These are phyloP conservation scores for Hypomecis atomaria DNA, from an alignment of 2,888 invertebrate species.

Conservation along the genomic window DNA sequence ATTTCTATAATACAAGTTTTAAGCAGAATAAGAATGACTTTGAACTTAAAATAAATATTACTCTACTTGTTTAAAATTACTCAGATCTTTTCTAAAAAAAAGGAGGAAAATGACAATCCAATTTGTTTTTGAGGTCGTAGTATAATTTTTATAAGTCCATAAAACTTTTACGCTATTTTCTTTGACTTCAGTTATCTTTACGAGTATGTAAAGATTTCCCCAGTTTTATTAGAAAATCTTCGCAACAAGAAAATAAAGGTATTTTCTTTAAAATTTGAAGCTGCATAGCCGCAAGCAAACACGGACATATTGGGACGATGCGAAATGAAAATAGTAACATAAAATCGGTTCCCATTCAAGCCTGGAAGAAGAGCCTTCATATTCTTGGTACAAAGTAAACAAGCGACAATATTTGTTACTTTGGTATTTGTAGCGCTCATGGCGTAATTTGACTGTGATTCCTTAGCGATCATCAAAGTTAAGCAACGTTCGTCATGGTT, in stretches of 20 bases:
- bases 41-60: too few relatives aligned
- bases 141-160: background rate
- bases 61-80: too few relatives aligned
- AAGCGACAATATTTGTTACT: background rate
- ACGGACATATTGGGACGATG: conserved; percentile 34
- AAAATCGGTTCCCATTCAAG: background rate
- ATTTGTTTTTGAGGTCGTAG: background rate
- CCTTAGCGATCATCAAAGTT: too few relatives aligned
- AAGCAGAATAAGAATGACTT: too few relatives aligned
- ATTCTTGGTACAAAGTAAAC: background rate
- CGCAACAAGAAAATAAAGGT: conserved; percentile 29
- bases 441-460: too few relatives aligned
- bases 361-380: background rate
- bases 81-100: too few relatives aligned
- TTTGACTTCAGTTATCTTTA: background rate
- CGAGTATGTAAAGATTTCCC: background rate
- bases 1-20: too few relatives aligned
- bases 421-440: too few relatives aligned
- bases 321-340: conserved; percentile 18
- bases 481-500: too few relatives aligned
- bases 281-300: conserved; percentile 35
- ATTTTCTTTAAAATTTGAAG: conserved; percentile 38
- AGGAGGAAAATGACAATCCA: too few relatives aligned
- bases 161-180: background rate
- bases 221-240: conserved; percentile 21